Evolutionary conservation across 2,888 invertebrate genomes (phyloP).

Genomic region (Xestia ashworthii): DNA sequence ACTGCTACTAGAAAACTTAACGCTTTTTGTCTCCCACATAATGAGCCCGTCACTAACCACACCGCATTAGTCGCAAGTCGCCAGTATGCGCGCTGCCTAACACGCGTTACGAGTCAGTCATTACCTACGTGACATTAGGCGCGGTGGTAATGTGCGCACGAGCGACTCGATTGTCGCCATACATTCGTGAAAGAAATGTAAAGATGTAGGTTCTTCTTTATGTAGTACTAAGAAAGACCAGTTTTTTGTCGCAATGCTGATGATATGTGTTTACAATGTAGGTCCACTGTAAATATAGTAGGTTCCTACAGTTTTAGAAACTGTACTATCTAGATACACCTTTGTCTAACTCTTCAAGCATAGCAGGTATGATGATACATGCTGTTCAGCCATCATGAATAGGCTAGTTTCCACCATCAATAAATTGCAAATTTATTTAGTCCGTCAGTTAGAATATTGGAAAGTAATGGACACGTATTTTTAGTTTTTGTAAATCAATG

Average conservation of each 20-base stretch:
- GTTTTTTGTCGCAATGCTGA: not conserved
- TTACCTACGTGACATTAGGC: conserved; percentile 72
- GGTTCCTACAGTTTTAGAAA: not conserved
- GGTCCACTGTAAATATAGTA: not conserved
- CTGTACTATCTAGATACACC: not conserved
- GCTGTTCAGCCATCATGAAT: too few relatives aligned
- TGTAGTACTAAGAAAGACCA: not conserved
- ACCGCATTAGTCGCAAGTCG: conserved; percentile 65
- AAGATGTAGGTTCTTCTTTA: conserved; percentile 15
- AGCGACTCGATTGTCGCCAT: conserved; percentile 51
- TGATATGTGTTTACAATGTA: not conserved
- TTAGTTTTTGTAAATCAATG: too few relatives aligned
- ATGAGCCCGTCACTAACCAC: conserved; percentile 64
- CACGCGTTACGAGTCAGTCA: conserved; percentile 67
- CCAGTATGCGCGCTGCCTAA: conserved; percentile 65
- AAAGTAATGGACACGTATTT: too few relatives aligned
- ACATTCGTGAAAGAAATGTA: conserved; percentile 44
- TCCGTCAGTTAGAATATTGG: too few relatives aligned
- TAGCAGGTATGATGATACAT: not conserved
- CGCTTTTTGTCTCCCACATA: conserved; percentile 56
- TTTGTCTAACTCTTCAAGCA: not conserved
- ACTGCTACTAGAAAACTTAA: conserved; percentile 13
- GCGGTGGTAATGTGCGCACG: conserved; percentile 65
- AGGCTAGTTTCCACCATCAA: too few relatives aligned
- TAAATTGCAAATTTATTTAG: too few relatives aligned